Conservation (phyloP, 2,113 vertebrate genomes). For the Dipodomys merriami region DNA sequence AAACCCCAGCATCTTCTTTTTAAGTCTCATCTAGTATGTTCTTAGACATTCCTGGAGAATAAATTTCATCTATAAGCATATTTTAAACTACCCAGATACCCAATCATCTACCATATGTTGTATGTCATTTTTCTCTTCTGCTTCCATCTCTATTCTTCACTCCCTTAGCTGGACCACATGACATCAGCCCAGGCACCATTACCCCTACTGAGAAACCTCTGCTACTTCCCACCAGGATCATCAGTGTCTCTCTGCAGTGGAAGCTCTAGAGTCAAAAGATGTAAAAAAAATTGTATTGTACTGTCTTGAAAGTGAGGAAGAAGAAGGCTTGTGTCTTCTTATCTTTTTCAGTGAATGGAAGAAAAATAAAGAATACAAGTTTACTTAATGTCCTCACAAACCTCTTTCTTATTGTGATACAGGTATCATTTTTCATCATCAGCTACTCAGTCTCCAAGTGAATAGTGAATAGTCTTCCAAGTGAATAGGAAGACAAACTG, state of each 20-base stretch:
- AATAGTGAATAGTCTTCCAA: background rate
- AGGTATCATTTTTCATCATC: background rate
- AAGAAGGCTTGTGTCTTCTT: background rate
- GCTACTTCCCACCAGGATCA: background rate
- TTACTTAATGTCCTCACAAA: background rate
- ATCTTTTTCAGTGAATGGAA: conserved; percentile 1
- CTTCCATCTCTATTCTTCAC: background rate
- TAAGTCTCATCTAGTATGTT: background rate
- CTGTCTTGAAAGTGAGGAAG: background rate
- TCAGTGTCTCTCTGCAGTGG: background rate
- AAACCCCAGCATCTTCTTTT: background rate
- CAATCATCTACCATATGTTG: background rate
- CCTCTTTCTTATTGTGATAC: background rate
- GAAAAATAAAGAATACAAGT: background rate
- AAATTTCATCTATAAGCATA: background rate
- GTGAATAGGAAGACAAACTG: background rate
- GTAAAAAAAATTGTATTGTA: background rate
- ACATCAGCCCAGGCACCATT: background rate
- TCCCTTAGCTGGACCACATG: background rate
- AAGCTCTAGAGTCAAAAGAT: background rate
- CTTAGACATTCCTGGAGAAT: background rate
- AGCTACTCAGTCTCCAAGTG: conserved; percentile 19
- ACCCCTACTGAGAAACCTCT: background rate
- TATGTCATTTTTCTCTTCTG: conserved; percentile 8
- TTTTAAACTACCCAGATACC: background rate